These are phyloP conservation scores for Timema cristinae DNA, from an alignment of 2,888 invertebrate species.

Conservation along the genomic window DNA sequence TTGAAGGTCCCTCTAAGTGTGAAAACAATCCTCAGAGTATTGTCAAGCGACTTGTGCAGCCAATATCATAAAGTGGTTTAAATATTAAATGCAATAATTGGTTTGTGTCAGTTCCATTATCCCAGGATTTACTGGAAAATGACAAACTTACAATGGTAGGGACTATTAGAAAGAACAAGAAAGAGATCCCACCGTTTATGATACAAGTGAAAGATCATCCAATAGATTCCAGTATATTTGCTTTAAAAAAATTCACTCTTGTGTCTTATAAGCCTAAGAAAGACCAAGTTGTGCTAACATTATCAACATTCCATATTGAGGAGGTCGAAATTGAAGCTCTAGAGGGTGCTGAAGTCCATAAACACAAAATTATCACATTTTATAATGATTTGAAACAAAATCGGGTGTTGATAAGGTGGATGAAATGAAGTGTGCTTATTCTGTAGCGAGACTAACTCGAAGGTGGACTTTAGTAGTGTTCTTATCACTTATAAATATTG, in stretches of 20 bases:
- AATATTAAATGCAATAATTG: constrained; percentile 32
- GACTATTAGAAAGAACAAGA: constrained; percentile 27
- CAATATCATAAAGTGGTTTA: constrained; percentile 29
- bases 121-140: constrained; percentile 17
- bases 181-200: not conserved
- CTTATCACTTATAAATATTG: too few species aligned
- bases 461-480: too few species aligned
- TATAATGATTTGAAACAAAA: constrained; percentile 16
- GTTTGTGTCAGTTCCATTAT: constrained; percentile 29
- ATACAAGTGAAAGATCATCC: not conserved
- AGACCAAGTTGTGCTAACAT: constrained; percentile 19
- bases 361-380: constrained; percentile 7
- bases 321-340: too few species aligned
- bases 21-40: constrained; percentile 31
- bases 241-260: constrained; percentile 24
- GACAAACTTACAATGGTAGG: constrained; percentile 25
- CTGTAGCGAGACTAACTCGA: constrained; percentile 4
- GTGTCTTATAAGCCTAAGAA: constrained; percentile 26
- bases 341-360: too few species aligned
- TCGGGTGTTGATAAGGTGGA: constrained; percentile 24
- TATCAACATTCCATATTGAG: too few species aligned
- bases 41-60: constrained; percentile 29
- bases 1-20: constrained; percentile 31
- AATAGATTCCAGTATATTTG: constrained; percentile 23
- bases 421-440: constrained; percentile 17